Evolutionary conservation across 2,797 vertebrate genomes (phyloP), one percentile per base, ranked within the genome.

Genomic region (Limnodromus scolopaceus): DNA sequence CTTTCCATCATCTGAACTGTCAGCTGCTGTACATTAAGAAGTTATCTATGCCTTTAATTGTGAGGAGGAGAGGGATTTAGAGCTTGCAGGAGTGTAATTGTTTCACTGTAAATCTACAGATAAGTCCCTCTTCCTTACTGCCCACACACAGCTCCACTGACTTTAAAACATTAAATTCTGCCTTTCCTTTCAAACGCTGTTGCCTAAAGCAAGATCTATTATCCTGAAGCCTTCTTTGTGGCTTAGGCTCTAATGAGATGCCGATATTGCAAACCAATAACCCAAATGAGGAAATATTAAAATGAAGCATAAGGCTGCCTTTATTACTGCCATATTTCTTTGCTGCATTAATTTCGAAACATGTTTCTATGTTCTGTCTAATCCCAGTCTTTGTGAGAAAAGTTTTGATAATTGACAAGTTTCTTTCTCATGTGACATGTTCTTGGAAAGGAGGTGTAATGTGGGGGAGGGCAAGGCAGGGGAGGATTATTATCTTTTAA

Each of bases 21-120:
- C 94, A 85, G 51, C 75, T 89, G 53, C 84, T 91, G 63, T 96
- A 72, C 80, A 92, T 95, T 89, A 86, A 89, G 84, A 89, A 87
- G 83, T 96, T 97, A 97, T 91, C 90, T 96, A 92, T 83, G 90
- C 86, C 91, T 96, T 96, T 97, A 97, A 97, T 97, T 95, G 93
- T 91, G 71, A 93, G 93, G 63, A 65, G 78, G 88, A 90, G 91
- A 95, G 93, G 90, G 88, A 95, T 97, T 94, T 97, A 95, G 48
- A 82, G 78, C 81, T 92, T 88, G 12, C 66, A 93, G 74, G 45
- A 93, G 45, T 0, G 0, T 93, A 94, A 77, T 84, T 80, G 70
- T 87, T 95, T 82, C 80, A 68, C 41, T 74, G 74, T 95, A 93
- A 93, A 94, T 95, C 74, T 92, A 71, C 75, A 77, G 55, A 87